Base-by-base conservation (phyloP, 1,140 invertebrate genomes). In the Gonatopus flavifemur region DNA sequence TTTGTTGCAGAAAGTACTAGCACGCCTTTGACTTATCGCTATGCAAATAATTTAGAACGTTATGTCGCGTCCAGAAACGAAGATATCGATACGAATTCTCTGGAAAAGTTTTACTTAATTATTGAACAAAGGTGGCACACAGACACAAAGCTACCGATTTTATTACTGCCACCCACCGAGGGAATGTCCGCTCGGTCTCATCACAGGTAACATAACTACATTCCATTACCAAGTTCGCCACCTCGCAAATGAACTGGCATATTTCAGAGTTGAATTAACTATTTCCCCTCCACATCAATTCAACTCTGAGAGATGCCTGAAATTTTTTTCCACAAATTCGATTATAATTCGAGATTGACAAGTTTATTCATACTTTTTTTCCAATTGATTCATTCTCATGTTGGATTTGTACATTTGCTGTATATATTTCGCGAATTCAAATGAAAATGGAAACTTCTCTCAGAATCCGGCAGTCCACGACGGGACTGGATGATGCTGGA, bases 401-500 rank as follows among this genome's bases (percentile, higher is more conserved):
- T n/a, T n/a, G n/a, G n/a, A n/a, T n/a, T n/a, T n/a, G n/a, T n/a
- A n/a, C n/a, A n/a, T n/a, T n/a, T n/a, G n/a, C n/a, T n/a, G n/a
- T n/a, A n/a, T n/a, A n/a, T n/a, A n/a, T n/a, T n/a, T n/a, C n/a
- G n/a, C n/a, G n/a, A n/a, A n/a, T n/a, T n/a, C n/a, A n/a, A n/a
- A n/a, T n/a, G n/a, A n/a, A n/a, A n/a, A n/a, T n/a, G n/a, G n/a
- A n/a, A 24, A 3, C 50, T 46, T 39, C 30, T 42, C 30, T 10
- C 21, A 76, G 76, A 65, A 67, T 75, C 59, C 70, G 69, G 57
- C 74, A 76, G 76, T 78, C 76, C 75, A 68, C 69, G 56, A 66
- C 57, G 49, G 76, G 74, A 76, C 76, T 76, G 74, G 73, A 77
- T 61, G 70, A 78, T 78, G 74, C 75, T 77, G 75, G 70, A 67